phyloP scores from a whole-genome alignment of 1,140 invertebrate species.

The Aphelinus atriplicis region DNA sequence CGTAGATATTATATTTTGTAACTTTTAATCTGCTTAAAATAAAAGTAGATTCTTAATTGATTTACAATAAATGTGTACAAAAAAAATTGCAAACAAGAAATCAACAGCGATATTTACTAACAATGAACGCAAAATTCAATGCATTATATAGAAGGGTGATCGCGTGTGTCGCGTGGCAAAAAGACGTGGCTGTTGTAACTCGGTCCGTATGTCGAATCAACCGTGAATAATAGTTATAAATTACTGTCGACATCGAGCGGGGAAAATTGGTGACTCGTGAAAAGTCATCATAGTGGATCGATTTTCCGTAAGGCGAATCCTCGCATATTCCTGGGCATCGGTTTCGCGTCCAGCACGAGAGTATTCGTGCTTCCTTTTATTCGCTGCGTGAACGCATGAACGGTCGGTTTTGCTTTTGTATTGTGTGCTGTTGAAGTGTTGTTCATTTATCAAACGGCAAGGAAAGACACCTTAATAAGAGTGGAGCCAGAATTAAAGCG shows the following conservation, averaged over 20 bases:
- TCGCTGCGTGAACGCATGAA: neutral
- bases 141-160: slow-evolving; percentile 10
- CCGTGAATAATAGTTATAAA: slow-evolving; percentile 54
- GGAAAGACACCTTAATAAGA: slow-evolving; percentile 18
- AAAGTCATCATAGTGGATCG: slow-evolving; percentile 30
- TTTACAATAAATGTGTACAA: no score
- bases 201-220: slow-evolving; percentile 41
- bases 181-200: slow-evolving; percentile 43
- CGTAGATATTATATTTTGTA: no score
- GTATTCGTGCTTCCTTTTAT: no score
- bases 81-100: no score
- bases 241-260: slow-evolving; percentile 35
- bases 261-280: slow-evolving; percentile 38
- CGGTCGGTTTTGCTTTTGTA: neutral
- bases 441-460: slow-evolving; percentile 35
- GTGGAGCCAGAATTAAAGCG: slow-evolving; percentile 23
- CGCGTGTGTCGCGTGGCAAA: slow-evolving; percentile 37
- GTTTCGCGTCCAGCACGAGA: no score
- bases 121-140: no score
- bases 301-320: slow-evolving; percentile 26
- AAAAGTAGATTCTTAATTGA: no score
- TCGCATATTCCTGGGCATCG: no score
- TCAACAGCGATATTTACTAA: no score
- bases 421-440: neutral
- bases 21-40: no score